Percentiles rank a stretch among this genome's conserved stretches.
Evolutionary conservation across 2,797 vertebrate species (phyloP).

Genomic region (Chaunax sp.): DNA sequence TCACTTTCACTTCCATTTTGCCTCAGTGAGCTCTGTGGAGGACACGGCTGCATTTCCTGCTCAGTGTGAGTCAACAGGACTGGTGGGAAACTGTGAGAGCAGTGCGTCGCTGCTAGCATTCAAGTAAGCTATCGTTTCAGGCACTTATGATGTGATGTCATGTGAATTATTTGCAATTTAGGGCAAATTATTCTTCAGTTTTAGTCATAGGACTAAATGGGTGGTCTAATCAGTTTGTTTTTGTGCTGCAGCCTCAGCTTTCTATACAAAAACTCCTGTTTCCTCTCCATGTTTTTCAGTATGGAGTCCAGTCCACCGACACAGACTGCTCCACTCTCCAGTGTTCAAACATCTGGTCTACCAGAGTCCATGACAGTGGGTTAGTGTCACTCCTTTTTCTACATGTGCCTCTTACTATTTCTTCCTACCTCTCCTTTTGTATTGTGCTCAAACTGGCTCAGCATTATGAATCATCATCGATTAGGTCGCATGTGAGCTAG

Average conservation of each 20-base stretch:
- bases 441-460: slow-evolving; percentile 40
- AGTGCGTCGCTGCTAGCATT: slow-evolving; percentile 82
- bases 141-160: background rate
- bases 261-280: background rate
- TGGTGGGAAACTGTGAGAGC: slow-evolving; percentile 73
- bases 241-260: background rate
- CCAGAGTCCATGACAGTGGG: slow-evolving; percentile 95
- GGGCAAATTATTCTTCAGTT: background rate
- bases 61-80: slow-evolving; percentile 70
- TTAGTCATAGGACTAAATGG: background rate
- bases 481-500: background rate
- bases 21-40: slow-evolving; percentile 82
- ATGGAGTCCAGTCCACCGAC: slow-evolving; percentile 85
- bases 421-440: background rate
- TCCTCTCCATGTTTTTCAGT: slow-evolving; percentile 70
- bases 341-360: slow-evolving; percentile 80
- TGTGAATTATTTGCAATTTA: background rate
- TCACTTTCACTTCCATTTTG: slow-evolving; percentile 59
- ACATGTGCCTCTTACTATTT: background rate
- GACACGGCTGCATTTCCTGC: slow-evolving; percentile 83
- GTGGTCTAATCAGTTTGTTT: background rate
- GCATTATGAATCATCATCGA: slow-evolving; percentile 25
- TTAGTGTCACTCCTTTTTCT: slow-evolving; percentile 78
- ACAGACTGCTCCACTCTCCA: slow-evolving; percentile 77
- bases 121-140: slow-evolving; percentile 76